phyloP scores from a whole-genome alignment of 2,113 vertebrate species.

The Setophaga petechia region DNA sequence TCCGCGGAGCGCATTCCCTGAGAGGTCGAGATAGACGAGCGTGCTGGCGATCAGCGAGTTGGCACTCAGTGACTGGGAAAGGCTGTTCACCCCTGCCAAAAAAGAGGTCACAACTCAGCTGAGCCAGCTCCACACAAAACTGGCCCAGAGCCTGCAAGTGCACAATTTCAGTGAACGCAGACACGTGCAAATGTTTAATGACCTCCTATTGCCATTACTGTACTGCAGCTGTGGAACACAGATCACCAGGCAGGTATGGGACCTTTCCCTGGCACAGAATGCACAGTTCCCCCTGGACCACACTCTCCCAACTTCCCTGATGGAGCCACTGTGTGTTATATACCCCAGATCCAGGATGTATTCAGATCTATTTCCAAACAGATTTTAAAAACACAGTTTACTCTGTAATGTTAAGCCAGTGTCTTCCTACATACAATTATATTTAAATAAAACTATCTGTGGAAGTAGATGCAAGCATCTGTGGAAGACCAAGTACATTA shows the following conservation, averaged over 20 bases:
- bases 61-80: conserved; percentile 89
- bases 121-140: not conserved
- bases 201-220: not conserved
- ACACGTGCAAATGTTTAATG: not conserved
- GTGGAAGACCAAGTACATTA: not conserved
- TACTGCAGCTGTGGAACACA: not conserved
- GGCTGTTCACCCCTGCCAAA: conserved; percentile 87
- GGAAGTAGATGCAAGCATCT: not conserved
- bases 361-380: not conserved
- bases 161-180: not conserved
- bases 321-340: not conserved
- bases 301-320: fast-evolving
- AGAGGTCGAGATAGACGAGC: conserved; percentile 89
- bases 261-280: not conserved
- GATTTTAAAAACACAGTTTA: not conserved
- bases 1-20: conserved; percentile 87
- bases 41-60: conserved; percentile 77
- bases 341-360: not conserved
- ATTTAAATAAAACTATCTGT: not conserved
- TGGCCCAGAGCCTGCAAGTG: not conserved
- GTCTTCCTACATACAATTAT: not conserved
- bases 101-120: not conserved
- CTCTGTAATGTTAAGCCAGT: not conserved
- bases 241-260: not conserved
- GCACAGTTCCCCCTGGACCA: not conserved